These are phyloP conservation scores for Ferrisia virgata DNA, from an alignment of 2,888 invertebrate genomes.

Conservation along the genomic window DNA sequence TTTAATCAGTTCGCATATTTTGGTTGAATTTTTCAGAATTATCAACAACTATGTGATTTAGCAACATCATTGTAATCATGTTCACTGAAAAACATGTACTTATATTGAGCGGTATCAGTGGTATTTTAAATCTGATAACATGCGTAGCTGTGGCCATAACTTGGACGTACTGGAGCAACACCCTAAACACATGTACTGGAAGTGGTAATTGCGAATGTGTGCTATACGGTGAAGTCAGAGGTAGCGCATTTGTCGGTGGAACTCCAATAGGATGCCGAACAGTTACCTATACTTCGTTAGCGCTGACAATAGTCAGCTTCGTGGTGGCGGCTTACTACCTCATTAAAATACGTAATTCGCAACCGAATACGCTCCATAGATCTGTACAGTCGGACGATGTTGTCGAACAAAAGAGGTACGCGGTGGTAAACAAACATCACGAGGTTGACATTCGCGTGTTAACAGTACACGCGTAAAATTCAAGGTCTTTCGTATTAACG, in stretches of 20 bases:
- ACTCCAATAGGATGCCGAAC: slow-evolving; percentile 2
- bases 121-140: slow-evolving; percentile 33
- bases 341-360: neutral
- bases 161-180: slow-evolving; percentile 41
- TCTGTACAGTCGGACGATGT: neutral
- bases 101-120: slow-evolving; percentile 28
- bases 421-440: neutral
- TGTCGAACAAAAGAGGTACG: neutral
- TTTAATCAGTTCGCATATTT: neutral
- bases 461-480: slow-evolving; percentile 1
- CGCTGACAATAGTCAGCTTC: slow-evolving; percentile 6
- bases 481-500: neutral
- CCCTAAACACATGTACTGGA: slow-evolving; percentile 27
- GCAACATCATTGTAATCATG: neutral
- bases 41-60: neutral
- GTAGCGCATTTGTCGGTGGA: slow-evolving; percentile 19
- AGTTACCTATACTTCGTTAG: slow-evolving; percentile 14
- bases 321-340: slow-evolving; percentile 10
- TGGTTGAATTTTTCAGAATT: neutral
- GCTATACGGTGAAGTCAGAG: slow-evolving; percentile 22
- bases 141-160: slow-evolving; percentile 15
- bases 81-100: slow-evolving; percentile 19
- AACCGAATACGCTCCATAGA: neutral
- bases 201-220: slow-evolving; percentile 34
- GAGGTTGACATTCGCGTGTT: neutral